Evolutionary conservation across 2,888 invertebrate genomes (phyloP), one percentile per base, ranked within the genome.

Genomic region (Troglohyphantes excavatus): DNA sequence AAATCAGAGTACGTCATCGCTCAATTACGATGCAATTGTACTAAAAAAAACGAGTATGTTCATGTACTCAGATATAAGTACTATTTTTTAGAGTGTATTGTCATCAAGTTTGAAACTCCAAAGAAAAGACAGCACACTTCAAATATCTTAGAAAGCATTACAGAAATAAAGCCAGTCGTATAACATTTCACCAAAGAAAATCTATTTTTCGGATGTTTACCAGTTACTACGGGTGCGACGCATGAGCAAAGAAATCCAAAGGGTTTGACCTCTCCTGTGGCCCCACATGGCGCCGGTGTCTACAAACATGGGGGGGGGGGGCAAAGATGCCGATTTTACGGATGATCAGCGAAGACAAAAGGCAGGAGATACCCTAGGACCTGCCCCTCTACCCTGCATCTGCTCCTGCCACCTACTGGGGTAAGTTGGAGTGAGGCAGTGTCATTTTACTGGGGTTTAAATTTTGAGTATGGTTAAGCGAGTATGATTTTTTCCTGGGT

Each of bases 241-340:
- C 33, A 17, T n/a, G 1, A n/a, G 17, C n/a, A 13, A 27, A 6
- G 68, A 6, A 27, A n/a, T 29, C 19, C 33, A 68, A 68, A 29
- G 68, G 68, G 33, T n/a, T 33, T 68, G 29, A 65, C 65, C 65
- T n/a, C 75, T 29, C 26, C 13, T n/a, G 13, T 78, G 76, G 61
- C 33, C 53, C 33, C 23, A 19, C n/a, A 19, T 78, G 76, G 76
- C 76, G 76, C 76, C 76, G 39, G 39, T 78, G 76, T 61, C 76
- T 27, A 59, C 76, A 39, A 59, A 26, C 27, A n/a, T 59, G 75
- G 53, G 39, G 39, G 39, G 23, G n/a, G 39, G 39, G 39, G 23
- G n/a, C 65, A 68, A 68, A 33, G 68, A 33, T 17, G 68, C 68
- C 29, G 13, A 6, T 23, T 46, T 72, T 33, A 46, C 72, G 72